These are phyloP conservation scores for Nymphalis urticae DNA, from an alignment of 2,888 invertebrate species.

Conservation along the genomic window DNA sequence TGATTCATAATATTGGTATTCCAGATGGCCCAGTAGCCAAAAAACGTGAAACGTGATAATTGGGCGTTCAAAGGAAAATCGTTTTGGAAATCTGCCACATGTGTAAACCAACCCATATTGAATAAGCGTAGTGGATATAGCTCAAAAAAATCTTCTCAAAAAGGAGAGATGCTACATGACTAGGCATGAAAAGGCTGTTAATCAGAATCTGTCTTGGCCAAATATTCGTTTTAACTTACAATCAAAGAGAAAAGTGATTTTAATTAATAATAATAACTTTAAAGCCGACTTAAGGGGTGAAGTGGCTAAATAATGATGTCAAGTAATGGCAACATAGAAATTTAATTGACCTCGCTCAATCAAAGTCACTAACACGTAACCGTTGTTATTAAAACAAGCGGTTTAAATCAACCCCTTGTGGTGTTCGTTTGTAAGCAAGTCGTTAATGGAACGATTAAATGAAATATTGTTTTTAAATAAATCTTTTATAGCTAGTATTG, in stretches of 20 bases:
- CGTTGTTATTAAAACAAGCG: conserved; percentile 25
- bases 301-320: conserved; percentile 20
- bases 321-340: conserved; percentile 16
- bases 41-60: too few species aligned
- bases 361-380: conserved; percentile 31
- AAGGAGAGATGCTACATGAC: too few species aligned
- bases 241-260: not conserved
- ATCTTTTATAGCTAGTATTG: too few species aligned
- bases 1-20: too few species aligned
- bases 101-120: too few species aligned
- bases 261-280: not conserved
- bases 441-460: not conserved
- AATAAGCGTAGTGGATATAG: too few species aligned
- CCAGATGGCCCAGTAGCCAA: too few species aligned
- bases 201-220: not conserved
- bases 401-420: conserved; percentile 11
- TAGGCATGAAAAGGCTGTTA: too few species aligned
- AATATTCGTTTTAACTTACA: not conserved
- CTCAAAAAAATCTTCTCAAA: too few species aligned
- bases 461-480: too few species aligned
- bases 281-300: not conserved
- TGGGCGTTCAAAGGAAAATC: too few species aligned
- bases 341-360: conserved; percentile 33
- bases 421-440: conserved; percentile 12
- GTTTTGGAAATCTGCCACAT: too few species aligned